Evolutionary conservation across 2,888 invertebrate species (phyloP), one percentile per base, ranked within the genome.

Genomic region (Anorthoa munda): DNA sequence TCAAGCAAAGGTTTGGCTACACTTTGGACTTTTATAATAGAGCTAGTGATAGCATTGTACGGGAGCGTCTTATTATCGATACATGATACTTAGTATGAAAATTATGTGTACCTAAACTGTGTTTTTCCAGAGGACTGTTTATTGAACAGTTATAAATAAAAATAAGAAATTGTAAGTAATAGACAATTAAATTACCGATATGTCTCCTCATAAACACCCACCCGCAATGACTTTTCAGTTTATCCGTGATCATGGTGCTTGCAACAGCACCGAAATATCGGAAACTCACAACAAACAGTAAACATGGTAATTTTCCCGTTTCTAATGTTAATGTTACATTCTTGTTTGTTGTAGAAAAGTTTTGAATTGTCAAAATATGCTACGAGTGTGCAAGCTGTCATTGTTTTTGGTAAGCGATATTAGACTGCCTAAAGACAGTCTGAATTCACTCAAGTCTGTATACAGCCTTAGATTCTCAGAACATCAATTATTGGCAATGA

Each of bases 11-110:
- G 12, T 70, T 77, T 74, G 51, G 5, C 23, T 67, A 50, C n/a
- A 72, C 51, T 72, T 63, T 69, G 59, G 59, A 31, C 56, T 81
- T 66, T 70, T 65, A 66, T 66, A 26, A 45, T 48, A 21, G 13
- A 12, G n/a, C 13, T 1, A 48, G 31, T 48, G 11, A 45, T 74
- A 58, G 48, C 12, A 70, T 56, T 50, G 26, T 66, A n/a, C 63
- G 12, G 50, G 58, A 60, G 46, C 21, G 51, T 53, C 39, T 58
- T 46, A n/a, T 64, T 73, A 58, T 65, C 13, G 1, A 45, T 21
- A 4, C 2, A 21, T 45, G 1, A 15, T 45, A 51, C 0, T 9
- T 23, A 1, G 2, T 45, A 51, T 31, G 12, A 18, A 56, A 50
- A 9, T 18, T 2, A 2, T 45, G 1, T 55, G 1, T 23, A 12